phyloP scores from a whole-genome alignment of 64 coral and sea anemone genomes.

The Dendrophyllia cribrosa region DNA sequence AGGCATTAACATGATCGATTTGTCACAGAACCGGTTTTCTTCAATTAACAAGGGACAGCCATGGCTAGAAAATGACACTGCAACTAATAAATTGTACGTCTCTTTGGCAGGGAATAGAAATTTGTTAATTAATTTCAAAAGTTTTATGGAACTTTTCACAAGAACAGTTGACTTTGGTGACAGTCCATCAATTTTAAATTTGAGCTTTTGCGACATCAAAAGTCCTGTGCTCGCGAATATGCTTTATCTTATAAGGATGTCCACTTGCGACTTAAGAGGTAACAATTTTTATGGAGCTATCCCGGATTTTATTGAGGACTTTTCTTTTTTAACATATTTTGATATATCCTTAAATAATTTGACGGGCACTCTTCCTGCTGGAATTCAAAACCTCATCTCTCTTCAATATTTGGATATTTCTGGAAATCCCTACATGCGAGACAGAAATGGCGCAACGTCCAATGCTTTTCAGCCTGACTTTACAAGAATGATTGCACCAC shows the following conservation, averaged over 20 bases:
- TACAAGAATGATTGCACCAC: conserved; percentile 17
- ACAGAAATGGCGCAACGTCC: neutral
- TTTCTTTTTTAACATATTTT: neutral
- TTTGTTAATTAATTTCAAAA: conserved; percentile 37
- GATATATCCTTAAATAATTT: conserved; percentile 41
- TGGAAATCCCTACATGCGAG: conserved; percentile 26
- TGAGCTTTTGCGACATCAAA: conserved; percentile 44
- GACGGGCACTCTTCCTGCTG: conserved; percentile 23
- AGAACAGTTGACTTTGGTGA: neutral
- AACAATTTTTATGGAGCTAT: conserved; percentile 38
- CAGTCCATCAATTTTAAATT: conserved; percentile 14
- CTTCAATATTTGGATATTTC: conserved; percentile 59
- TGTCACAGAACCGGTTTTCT: conserved; percentile 48
- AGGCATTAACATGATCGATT: neutral
- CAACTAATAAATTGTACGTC: neutral
- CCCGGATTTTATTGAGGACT: neutral
- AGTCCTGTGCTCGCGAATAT: neutral
- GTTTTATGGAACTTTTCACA: neutral
- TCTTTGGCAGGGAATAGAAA: conserved; percentile 49
- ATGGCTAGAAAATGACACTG: neutral
- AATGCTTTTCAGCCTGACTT: conserved; percentile 10
- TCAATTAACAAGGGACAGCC: neutral
- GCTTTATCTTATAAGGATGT: neutral
- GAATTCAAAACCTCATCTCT: neutral
- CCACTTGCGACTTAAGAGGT: conserved; percentile 21